A percentile compares a stretch with the other conserved stretches of the same genome.
Conservation (phyloP, 2,888 invertebrate species). For the Lasiommata megera region DNA sequence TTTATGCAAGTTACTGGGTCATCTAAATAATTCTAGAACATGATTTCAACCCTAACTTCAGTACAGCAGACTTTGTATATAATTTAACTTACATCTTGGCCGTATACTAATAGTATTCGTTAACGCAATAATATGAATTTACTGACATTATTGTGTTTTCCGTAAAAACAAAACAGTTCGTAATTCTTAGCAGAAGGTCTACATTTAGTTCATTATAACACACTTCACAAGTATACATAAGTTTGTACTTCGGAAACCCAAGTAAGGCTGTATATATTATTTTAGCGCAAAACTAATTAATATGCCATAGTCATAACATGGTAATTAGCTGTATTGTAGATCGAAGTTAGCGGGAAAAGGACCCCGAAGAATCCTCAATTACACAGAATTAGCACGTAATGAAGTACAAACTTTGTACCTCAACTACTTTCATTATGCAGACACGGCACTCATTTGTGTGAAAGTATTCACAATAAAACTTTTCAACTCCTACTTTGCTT, state of each 20-base stretch:
- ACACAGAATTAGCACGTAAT: conserved; percentile 37
- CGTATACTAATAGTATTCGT: too few relatives aligned
- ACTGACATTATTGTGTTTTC: too few relatives aligned
- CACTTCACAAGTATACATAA: not conserved
- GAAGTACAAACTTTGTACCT: conserved; percentile 37
- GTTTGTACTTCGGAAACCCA: not conserved
- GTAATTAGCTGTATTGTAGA: conserved; percentile 16
- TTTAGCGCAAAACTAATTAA: conserved; percentile 6
- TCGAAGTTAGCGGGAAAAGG: conserved; percentile 20
- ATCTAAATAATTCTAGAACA: too few relatives aligned
- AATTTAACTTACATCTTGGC: too few relatives aligned
- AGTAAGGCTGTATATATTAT: not conserved
- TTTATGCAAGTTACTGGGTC: too few relatives aligned
- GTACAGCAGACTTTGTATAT: too few relatives aligned
- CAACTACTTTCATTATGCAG: conserved; percentile 43
- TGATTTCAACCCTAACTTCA: too few relatives aligned
- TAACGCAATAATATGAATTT: too few relatives aligned
- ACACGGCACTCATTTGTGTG: conserved; percentile 48
- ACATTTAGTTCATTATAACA: not conserved
- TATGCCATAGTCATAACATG: conserved; percentile 8
- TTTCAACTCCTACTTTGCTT: conserved; percentile 40
- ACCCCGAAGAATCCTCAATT: conserved; percentile 35
- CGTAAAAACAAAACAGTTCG: not conserved
- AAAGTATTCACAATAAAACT: conserved; percentile 51
- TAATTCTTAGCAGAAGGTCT: not conserved